phyloP scores from a whole-genome alignment of 2,797 vertebrate species.

The Pogoniulus pusillus region DNA sequence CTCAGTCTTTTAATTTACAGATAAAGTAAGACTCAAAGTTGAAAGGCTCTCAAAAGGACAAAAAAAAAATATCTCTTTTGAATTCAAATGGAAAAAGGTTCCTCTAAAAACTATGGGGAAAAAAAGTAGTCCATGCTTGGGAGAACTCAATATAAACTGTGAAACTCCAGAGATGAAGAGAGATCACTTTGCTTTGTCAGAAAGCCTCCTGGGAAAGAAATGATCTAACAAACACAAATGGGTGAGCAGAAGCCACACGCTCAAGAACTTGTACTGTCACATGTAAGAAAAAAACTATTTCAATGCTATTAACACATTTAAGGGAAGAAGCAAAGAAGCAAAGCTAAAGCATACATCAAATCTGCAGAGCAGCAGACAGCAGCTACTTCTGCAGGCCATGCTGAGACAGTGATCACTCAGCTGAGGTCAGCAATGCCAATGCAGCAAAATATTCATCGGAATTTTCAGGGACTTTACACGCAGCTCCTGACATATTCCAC shows the following conservation, averaged over 20 bases:
- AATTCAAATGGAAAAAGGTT: neutral
- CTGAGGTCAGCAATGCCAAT: neutral
- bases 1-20: neutral
- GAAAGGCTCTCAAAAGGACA: neutral
- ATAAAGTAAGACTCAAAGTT: neutral
- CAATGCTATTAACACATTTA: neutral
- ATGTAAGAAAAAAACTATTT: neutral
- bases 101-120: neutral
- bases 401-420: neutral
- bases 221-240: neutral
- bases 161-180: neutral
- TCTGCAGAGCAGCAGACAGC: neutral
- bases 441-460: neutral
- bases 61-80: neutral
- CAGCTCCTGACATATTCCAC: neutral
- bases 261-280: neutral
- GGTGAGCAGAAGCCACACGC: neutral
- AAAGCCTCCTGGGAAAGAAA: neutral
- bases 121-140: neutral
- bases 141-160: neutral
- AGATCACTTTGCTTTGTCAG: neutral
- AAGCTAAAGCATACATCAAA: neutral
- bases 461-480: neutral
- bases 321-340: neutral
- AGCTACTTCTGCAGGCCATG: fast-evolving